Evolutionary conservation across 2,888 invertebrate species (phyloP).

Genomic region (Odontothrips loti): DNA sequence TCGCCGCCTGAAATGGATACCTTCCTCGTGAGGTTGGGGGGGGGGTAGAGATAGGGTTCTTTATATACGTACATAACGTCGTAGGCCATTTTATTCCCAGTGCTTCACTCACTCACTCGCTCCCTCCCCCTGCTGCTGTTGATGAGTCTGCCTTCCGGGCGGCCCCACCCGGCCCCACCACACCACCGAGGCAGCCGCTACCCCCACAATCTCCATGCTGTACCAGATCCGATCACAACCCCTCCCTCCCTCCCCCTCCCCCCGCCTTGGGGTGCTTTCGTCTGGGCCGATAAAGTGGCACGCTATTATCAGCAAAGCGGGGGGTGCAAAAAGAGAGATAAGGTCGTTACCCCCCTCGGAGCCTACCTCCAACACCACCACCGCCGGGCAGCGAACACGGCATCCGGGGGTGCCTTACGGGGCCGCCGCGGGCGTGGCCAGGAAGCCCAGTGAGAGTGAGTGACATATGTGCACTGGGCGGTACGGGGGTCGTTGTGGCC

Average conservation of each 20-base stretch:
- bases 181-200: no score
- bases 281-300: constrained; percentile 15
- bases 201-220: no score
- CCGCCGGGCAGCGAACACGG: background rate
- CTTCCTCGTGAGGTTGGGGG: no score
- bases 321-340: background rate
- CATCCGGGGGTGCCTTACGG: no score
- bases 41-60: no score
- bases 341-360: background rate
- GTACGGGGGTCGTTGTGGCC: no score
- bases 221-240: background rate
- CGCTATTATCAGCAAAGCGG: constrained; percentile 16
- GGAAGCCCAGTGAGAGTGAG: no score
- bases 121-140: background rate
- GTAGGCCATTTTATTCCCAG: background rate
- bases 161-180: no score
- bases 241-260: background rate
- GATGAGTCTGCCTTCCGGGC: background rate
- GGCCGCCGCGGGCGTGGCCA: background rate
- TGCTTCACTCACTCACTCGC: background rate
- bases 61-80: background rate
- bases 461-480: no score
- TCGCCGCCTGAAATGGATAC: no score
- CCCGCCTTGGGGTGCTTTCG: background rate
- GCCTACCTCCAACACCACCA: background rate